Percentiles rank a stretch among this genome's conserved stretches.
Evolutionary conservation across 2,888 invertebrate genomes (phyloP).

Genomic region (Tigriopus californicus): DNA sequence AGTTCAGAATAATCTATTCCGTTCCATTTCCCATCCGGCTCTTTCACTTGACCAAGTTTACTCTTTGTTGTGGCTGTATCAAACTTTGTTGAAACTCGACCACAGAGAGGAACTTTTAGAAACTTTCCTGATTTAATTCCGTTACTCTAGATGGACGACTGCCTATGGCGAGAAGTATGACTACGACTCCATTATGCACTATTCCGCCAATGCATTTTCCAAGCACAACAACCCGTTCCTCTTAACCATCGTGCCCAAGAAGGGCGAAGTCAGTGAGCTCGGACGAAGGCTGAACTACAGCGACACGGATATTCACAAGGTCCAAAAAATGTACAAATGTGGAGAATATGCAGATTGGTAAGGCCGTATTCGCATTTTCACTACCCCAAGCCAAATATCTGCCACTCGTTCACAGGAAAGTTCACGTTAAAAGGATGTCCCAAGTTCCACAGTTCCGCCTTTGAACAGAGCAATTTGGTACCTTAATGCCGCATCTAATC

Average conservation of each 20-base stretch:
- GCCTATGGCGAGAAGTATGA: slow-evolving; percentile 15
- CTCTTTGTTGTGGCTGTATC: no score
- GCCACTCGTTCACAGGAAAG: no score
- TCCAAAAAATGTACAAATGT: slow-evolving; percentile 13
- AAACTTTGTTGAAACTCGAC: no score
- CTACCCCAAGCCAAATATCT: no score
- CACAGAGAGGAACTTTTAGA: no score
- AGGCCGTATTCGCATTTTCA: neutral
- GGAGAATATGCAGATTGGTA: slow-evolving; percentile 4
- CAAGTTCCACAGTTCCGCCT: no score
- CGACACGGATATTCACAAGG: slow-evolving; percentile 8
- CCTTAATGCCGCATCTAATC: neutral
- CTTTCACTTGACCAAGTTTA: no score
- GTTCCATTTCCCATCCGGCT: no score
- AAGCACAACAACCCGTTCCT: neutral
- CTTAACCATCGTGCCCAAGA: neutral
- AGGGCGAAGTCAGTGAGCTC: neutral
- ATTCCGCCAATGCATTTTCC: slow-evolving; percentile 10
- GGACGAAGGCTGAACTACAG: slow-evolving; percentile 1
- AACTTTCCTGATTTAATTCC: no score
- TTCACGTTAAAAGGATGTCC: no score
- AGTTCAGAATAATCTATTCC: no score
- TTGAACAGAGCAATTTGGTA: neutral
- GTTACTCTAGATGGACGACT: slow-evolving; percentile 7
- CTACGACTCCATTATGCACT: slow-evolving; percentile 15